Evolutionary conservation across 2,797 vertebrate genomes (phyloP), one percentile per base, ranked within the genome.

Genomic region (Tragopan temminckii): DNA sequence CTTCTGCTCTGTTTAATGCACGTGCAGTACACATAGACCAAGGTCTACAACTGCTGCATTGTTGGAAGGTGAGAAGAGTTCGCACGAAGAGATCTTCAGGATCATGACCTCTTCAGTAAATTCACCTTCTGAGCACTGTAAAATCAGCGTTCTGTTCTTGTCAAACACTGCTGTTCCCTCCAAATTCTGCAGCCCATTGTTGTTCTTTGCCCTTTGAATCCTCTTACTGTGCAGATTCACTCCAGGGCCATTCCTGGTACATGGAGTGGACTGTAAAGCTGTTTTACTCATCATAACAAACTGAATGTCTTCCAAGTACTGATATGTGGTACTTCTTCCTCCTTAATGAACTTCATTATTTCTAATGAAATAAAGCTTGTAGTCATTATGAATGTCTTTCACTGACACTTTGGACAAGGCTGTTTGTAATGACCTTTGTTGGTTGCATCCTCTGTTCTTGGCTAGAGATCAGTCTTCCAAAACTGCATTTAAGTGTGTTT

Each of bases 51-150:
- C 40, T 55, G 77, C 63, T 84, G 68, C 46, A 1, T n/a, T 64
- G 66, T 18, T 2, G 9, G 69, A 29, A 59, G 55, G 74, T 52
- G 55, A 78, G 59, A 71, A 61, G 57, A 80, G 36, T 45, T 89
- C 17, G 0, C 12, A 52, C 43, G n/a, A 17, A 16, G 17, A 52
- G 61, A 61, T 57, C 89, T 85, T 72, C 0, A 2, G 78, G 69
- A 72, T 92, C 81, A 33, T 80, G 78, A 11, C 79, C 81, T 95
- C 68, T 58, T 71, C 53, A 24, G 40, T 83, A 40, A 79, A 64
- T 67, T 68, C 68, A 57, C 58, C 35, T 62, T 2, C 58, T 25
- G 81, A 85, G 58, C 42, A 3, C 2, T 83, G 69, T 58, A 78
- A 62, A 92, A 63, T 85, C 61, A 55, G 4, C 61, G 35, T 77